These are phyloP conservation scores for Ptychoptera contaminata DNA, from an alignment of 2,888 invertebrate genomes.

Conservation along the genomic window DNA sequence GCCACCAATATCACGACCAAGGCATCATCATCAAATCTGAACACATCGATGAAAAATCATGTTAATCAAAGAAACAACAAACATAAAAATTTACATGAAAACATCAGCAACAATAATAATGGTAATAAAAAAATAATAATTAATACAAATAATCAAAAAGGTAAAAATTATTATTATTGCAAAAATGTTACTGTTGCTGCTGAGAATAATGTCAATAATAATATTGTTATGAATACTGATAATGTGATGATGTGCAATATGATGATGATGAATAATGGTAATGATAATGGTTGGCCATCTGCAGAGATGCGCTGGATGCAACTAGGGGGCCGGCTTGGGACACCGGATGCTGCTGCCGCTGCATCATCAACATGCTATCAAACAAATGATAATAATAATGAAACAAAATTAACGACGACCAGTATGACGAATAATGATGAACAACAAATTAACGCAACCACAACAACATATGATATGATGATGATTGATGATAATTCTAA, in stretches of 20 bases:
- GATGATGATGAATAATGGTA: conserved; percentile 11
- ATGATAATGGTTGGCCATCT: conserved; percentile 18
- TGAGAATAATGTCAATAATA: conserved; percentile 8
- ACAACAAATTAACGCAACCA: conserved; percentile 8
- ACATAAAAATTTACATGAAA: conserved; percentile 1
- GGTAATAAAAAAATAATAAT: conserved; percentile 8
- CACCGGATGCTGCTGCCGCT: conserved; percentile 44
- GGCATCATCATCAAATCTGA: conserved; percentile 11
- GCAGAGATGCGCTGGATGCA: conserved; percentile 30
- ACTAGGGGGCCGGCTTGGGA: conserved; percentile 41
- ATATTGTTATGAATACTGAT: conserved; percentile 13
- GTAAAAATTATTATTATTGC: too few relatives aligned
- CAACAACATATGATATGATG: conserved; percentile 2
- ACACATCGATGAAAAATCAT: too few relatives aligned
- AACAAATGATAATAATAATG: background rate
- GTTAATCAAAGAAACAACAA: too few relatives aligned
- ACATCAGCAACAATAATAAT: conserved; percentile 11
- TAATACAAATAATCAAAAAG: too few relatives aligned
- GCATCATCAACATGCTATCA: conserved; percentile 10
- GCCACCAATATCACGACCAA: conserved; percentile 25
- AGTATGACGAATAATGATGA: conserved; percentile 14
- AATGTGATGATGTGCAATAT: conserved; percentile 6
- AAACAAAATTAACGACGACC: conserved; percentile 4
- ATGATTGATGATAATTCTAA: conserved; percentile 14
- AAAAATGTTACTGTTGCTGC: background rate